Conservation (phyloP, 1,140 invertebrate genomes). For the Nasonia longicornis region DNA sequence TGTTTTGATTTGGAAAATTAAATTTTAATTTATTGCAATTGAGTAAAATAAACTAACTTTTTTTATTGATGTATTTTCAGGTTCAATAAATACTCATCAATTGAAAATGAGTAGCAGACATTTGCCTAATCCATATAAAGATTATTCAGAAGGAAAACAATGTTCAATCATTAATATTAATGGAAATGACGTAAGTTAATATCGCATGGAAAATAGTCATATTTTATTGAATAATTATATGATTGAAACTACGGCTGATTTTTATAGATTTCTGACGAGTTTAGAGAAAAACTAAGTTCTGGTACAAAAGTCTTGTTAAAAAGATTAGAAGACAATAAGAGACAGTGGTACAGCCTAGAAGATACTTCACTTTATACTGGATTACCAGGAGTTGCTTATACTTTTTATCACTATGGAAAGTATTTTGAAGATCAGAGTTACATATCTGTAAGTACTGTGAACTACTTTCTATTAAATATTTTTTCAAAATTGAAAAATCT, state of each 20-base stretch:
- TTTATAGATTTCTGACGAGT: constrained; percentile 55
- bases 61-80: neutral
- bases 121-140: constrained; percentile 53
- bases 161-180: constrained; percentile 42
- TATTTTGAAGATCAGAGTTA: constrained; percentile 54
- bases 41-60: neutral
- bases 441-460: constrained; percentile 43
- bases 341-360: constrained; percentile 52
- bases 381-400: constrained; percentile 68
- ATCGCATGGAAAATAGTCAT: constrained; percentile 19
- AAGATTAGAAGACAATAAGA: constrained; percentile 54
- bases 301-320: constrained; percentile 51
- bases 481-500: neutral
- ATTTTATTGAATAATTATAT: constrained; percentile 21
- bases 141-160: constrained; percentile 48
- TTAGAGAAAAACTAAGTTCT: constrained; percentile 50
- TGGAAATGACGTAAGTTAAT: constrained; percentile 48
- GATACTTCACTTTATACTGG: constrained; percentile 72
- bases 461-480: constrained; percentile 22
- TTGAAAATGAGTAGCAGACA: constrained; percentile 49
- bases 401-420: constrained; percentile 69
- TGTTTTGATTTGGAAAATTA: constrained; percentile 7
- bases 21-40: neutral
- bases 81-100: neutral
- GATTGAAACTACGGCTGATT: constrained; percentile 17